Evolutionary conservation across 2,797 vertebrate species (phyloP), one percentile per base, ranked within the genome.

Genomic region (Megalops cyprinoides): DNA sequence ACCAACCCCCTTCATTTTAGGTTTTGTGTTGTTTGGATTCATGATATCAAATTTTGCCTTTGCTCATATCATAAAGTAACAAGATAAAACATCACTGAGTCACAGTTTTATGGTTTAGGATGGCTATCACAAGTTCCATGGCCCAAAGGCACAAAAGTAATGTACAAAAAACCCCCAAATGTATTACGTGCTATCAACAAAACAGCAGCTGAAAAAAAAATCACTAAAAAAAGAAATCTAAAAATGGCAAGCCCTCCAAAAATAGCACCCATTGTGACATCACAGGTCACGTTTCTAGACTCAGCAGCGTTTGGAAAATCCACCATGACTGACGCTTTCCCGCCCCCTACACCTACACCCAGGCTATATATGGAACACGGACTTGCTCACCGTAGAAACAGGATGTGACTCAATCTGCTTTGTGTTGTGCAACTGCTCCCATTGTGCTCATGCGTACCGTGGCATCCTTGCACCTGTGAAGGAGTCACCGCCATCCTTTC

Each of bases 301-400:
- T 12, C 12, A 39, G 20, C 42, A 71, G 39, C 23, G 44, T 71
- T 71, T 71, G 67, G 67, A 42, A 71, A 71, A 23, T 71, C 67
- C 67, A 71, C 3, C n/a, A 37, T 39, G 1, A 23, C 67, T 71
- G 37, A 42, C 42, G 10, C 15, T 23, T 23, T 71, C 67, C 67
- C 5, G 60, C 25, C 3, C 58, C 15, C 28, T 8, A 55, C 14
- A 55, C 51, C 18, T 67, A 15, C 7, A 39, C 62, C 5, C 4
- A 71, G 44, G 37, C 67, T 71, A 42, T 71, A 71, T 42, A 42
- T 71, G 44, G 37, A 25, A 71, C n/a, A 23, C 10, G 67, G 37
- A 71, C 65, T 39, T 39, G 42, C 65, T 37, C 18, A 18, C 14
- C 37, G 42, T 39, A 20, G 25, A 69, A 69, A 69, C 67, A 44